A percentile compares a stretch with the other conserved stretches of the same genome.
Conservation (phyloP, 2,888 invertebrate genomes). For the Thumatha senex region DNA sequence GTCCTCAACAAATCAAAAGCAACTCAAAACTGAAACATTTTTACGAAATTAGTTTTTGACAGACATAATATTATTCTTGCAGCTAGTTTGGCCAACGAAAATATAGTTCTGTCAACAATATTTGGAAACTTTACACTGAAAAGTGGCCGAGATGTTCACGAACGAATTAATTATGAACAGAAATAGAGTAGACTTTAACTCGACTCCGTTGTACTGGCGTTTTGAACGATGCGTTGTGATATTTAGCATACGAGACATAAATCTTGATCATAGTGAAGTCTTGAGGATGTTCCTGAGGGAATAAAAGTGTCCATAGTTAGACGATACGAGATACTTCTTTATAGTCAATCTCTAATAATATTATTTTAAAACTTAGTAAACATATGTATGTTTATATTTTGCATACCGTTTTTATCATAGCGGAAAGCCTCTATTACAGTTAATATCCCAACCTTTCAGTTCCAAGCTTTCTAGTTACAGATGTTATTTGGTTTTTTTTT, state of each 20-base stretch:
- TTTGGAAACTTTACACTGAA: conserved; percentile 72
- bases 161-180: conserved; percentile 59
- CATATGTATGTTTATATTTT: no score
- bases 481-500: no score
- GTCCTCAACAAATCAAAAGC: conserved; percentile 35
- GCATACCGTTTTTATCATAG: no score
- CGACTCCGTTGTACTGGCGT: conserved; percentile 35
- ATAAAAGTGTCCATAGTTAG: conserved; percentile 15
- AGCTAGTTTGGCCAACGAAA: conserved; percentile 61
- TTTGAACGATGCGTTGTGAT: conserved; percentile 60
- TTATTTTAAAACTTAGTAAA: no score
- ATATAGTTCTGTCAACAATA: conserved; percentile 63
- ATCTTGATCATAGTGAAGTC: conserved; percentile 65
- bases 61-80: conserved; percentile 68
- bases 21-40: conserved; percentile 49
- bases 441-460: no score
- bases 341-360: not conserved
- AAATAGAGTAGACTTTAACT: conserved; percentile 52
- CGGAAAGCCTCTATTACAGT: no score
- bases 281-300: conserved; percentile 21
- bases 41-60: conserved; percentile 65
- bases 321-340: conserved; percentile 6
- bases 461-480: no score
- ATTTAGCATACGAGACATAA: conserved; percentile 64
- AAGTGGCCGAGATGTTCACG: conserved; percentile 59